These are phyloP conservation scores for Planococcus citri DNA, from an alignment of 1,140 invertebrate species.

Conservation along the genomic window DNA sequence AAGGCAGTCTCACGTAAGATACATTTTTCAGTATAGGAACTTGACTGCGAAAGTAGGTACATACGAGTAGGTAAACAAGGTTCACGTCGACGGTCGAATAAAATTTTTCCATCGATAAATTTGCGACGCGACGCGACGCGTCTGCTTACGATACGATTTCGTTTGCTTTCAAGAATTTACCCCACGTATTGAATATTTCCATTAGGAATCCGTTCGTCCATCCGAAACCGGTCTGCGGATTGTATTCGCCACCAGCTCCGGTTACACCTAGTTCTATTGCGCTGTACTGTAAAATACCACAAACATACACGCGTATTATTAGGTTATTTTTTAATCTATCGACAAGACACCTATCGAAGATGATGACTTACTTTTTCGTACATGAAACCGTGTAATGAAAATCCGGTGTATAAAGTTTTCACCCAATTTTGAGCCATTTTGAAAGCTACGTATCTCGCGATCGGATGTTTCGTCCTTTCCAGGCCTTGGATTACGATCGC, in stretches of 20 bases:
- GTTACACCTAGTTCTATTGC: constrained; percentile 50
- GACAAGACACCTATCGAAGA: neutral
- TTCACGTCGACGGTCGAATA: too few relatives aligned
- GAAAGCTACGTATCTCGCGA: constrained; percentile 37
- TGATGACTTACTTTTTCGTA: constrained; percentile 59
- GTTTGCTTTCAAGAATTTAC: constrained; percentile 28
- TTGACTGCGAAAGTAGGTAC: too few relatives aligned
- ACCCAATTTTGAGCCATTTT: constrained; percentile 46
- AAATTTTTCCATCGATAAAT: too few relatives aligned
- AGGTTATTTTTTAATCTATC: too few relatives aligned
- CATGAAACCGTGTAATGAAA: constrained; percentile 44
- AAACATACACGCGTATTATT: neutral
- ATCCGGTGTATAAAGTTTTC: constrained; percentile 42
- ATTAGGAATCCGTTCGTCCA: constrained; percentile 86
- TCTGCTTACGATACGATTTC: neutral
- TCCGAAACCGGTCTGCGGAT: constrained; percentile 77
- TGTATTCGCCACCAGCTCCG: constrained; percentile 80
- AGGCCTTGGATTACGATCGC: constrained; percentile 45
- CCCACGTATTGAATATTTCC: constrained; percentile 56
- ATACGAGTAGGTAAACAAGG: too few relatives aligned
- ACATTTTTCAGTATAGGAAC: too few relatives aligned
- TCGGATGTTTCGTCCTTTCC: constrained; percentile 34
- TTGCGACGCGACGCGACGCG: too few relatives aligned
- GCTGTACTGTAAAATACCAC: constrained; percentile 54
- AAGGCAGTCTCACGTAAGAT: too few relatives aligned